phyloP scores from a whole-genome alignment of 2,888 invertebrate genomes.

The Chirona hameri region DNA sequence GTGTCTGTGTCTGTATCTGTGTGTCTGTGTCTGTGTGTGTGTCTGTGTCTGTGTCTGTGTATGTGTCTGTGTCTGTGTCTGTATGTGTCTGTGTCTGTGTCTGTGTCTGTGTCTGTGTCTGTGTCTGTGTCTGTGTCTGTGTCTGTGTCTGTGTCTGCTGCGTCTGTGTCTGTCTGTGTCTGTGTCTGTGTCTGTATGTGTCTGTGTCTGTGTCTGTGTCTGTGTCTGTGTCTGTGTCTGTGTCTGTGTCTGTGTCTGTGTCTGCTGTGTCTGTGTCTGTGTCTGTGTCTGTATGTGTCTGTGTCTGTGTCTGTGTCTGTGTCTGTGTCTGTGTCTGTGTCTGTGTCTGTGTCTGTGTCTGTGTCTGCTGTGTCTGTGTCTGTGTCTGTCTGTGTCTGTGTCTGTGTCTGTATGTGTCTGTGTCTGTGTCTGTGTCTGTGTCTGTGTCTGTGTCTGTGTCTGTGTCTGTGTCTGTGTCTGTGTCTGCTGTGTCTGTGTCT shows the following conservation, averaged over 20 bases:
- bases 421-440: background rate
- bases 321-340: background rate
- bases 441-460: background rate
- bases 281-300: background rate
- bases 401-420: too few species aligned
- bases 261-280: accelerated
- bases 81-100: too few species aligned
- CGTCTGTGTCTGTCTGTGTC: background rate
- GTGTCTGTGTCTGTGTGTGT: background rate
- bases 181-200: too few species aligned
- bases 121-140: too few species aligned
- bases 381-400: background rate
- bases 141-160: background rate
- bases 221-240: too few species aligned
- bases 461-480: too few species aligned
- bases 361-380: too few species aligned
- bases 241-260: background rate
- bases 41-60: too few species aligned
- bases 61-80: background rate
- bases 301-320: too few species aligned
- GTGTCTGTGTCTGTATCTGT: too few species aligned
- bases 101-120: background rate
- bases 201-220: background rate
- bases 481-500: background rate
- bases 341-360: too few species aligned